Evolutionary conservation across 2,797 vertebrate species (phyloP).

Genomic region (Tachyglossus aculeatus): DNA sequence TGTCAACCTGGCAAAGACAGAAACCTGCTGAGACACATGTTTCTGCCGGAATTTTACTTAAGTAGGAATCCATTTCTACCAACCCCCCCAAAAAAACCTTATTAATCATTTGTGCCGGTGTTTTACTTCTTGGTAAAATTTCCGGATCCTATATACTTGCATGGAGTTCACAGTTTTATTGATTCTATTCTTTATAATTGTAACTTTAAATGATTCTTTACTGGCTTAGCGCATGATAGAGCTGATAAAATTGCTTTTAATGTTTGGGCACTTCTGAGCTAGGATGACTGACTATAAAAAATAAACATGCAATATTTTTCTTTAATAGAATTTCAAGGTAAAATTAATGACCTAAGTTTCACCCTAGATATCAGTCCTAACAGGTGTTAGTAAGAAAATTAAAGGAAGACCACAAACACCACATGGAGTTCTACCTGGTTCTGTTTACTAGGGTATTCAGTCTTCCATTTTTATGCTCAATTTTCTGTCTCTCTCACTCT

Average conservation of each 20-base stretch:
- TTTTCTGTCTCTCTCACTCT: slow-evolving; percentile 16
- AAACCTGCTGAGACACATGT: too few species aligned
- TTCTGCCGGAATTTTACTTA: too few species aligned
- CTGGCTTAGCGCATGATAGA: slow-evolving; percentile 17
- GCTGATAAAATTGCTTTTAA: slow-evolving; percentile 21
- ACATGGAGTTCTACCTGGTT: neutral
- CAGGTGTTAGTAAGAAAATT: slow-evolving; percentile 25
- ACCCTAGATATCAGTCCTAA: slow-evolving; percentile 11
- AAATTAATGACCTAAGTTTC: slow-evolving; percentile 24
- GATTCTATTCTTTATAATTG: neutral
- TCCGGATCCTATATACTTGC: neutral
- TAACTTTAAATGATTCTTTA: slow-evolving; percentile 25
- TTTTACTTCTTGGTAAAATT: neutral
- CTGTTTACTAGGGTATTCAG: neutral
- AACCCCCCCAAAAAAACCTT: neutral
- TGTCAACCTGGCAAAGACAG: too few species aligned
- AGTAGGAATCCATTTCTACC: too few species aligned
- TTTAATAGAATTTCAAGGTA: slow-evolving; percentile 36
- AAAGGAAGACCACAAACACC: neutral
- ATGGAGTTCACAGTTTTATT: neutral
- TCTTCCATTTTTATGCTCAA: slow-evolving; percentile 9
- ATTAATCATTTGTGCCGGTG: neutral
- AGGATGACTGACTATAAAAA: slow-evolving; percentile 1
- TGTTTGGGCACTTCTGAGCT: slow-evolving; percentile 15
- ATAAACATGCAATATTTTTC: neutral